These are phyloP conservation scores for Myotis myotis DNA, from an alignment of 2,797 vertebrate genomes.

Conservation along the genomic window DNA sequence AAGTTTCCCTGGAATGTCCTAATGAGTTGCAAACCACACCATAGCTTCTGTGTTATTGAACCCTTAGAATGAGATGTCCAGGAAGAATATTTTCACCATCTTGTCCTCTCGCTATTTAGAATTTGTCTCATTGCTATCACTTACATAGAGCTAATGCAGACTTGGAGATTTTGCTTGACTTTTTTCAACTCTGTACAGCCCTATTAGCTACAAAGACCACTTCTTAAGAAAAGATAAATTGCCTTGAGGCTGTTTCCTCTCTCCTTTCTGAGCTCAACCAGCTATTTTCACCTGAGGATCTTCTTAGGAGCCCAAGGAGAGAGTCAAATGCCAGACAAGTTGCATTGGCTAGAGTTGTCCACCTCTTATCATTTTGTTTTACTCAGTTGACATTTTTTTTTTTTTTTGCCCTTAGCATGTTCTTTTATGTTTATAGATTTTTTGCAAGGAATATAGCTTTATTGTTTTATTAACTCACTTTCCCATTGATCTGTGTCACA, in stretches of 20 bases:
- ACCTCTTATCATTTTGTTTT: slow-evolving; percentile 2
- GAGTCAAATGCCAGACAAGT: background rate
- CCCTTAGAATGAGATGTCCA: background rate
- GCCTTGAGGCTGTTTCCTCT: background rate
- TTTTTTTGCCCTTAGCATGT: background rate
- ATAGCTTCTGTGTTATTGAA: background rate
- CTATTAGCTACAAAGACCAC: background rate
- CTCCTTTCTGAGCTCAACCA: slow-evolving; percentile 42
- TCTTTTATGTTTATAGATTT: slow-evolving; percentile 38
- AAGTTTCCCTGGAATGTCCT: slow-evolving; percentile 16
- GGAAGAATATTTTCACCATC: slow-evolving; percentile 32
- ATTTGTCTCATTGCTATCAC: slow-evolving; percentile 10
- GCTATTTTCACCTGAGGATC: slow-evolving; percentile 37
- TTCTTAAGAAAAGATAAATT: slow-evolving; percentile 34
- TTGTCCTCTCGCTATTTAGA: slow-evolving; percentile 42
- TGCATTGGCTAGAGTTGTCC: background rate
- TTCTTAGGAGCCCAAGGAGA: slow-evolving; percentile 4
- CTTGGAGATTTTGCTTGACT: slow-evolving; percentile 28
- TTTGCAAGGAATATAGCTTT: background rate
- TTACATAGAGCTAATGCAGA: background rate
- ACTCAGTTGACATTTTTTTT: background rate
- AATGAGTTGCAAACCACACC: slow-evolving; percentile 16
- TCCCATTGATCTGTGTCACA: background rate
- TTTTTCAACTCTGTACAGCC: background rate
- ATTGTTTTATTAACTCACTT: slow-evolving; percentile 36